These are phyloP conservation scores for Sebastes oblongus DNA, from an alignment of 2,797 vertebrate species.

Conservation along the genomic window DNA sequence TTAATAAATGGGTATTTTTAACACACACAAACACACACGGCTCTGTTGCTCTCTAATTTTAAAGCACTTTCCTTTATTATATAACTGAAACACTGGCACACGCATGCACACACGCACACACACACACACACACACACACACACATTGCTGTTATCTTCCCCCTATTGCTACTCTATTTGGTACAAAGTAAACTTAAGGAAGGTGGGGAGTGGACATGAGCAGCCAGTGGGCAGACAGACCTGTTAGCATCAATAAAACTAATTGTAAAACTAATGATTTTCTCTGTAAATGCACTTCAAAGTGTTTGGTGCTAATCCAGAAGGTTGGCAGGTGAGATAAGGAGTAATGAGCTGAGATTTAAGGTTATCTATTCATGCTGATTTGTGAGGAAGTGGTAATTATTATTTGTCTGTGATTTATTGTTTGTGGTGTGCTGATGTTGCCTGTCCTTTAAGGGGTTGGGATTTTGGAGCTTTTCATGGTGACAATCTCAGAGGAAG, in stretches of 20 bases:
- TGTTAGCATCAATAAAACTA: slow-evolving; percentile 58
- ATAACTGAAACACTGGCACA: not conserved
- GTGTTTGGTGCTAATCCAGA: slow-evolving; percentile 41
- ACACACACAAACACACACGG: not conserved
- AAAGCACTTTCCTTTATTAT: not conserved
- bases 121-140: not conserved
- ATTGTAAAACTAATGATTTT: slow-evolving; percentile 61
- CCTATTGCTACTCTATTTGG: not conserved
- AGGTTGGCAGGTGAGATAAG: slow-evolving; percentile 52
- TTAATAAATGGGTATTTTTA: slow-evolving; percentile 32
- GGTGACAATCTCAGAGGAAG: not conserved
- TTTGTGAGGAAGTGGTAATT: slow-evolving; percentile 47
- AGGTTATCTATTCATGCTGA: slow-evolving; percentile 46
- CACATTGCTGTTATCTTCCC: not conserved
- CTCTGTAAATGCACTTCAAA: slow-evolving; percentile 29
- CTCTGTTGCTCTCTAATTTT: not conserved
- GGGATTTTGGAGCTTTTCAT: not conserved
- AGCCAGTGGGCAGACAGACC: slow-evolving; percentile 18
- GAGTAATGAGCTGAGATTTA: slow-evolving; percentile 57
- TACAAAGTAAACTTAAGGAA: slow-evolving; percentile 32
- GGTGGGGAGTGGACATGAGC: slow-evolving; percentile 8
- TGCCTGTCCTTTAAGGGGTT: not conserved
- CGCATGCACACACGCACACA: not conserved
- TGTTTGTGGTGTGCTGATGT: slow-evolving; percentile 22
- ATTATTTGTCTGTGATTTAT: slow-evolving; percentile 60